Evolutionary conservation across 1,140 invertebrate genomes (phyloP).

Genomic region (Caenorhabditis tropicalis): DNA sequence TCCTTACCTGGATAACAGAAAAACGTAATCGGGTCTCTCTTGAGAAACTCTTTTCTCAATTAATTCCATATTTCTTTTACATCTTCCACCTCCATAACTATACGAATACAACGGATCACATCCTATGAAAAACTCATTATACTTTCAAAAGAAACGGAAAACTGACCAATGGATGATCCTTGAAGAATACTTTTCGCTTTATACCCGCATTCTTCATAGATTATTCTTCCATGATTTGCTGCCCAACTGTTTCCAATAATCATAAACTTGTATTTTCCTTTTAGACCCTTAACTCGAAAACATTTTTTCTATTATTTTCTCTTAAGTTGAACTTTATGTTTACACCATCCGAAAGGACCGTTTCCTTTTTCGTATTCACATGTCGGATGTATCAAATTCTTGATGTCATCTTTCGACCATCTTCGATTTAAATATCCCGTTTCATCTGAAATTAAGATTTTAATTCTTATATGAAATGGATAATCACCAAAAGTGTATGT

Average conservation of each 20-base stretch:
- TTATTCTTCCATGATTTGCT: not conserved
- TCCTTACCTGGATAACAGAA: not conserved
- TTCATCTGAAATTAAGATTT: too few relatives aligned
- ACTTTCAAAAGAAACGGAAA: not conserved
- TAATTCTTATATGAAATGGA: too few relatives aligned
- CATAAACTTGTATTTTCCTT: not conserved
- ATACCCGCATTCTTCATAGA: not conserved
- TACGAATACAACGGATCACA: not conserved
- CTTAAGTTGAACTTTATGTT: not conserved
- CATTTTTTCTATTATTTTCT: too few relatives aligned
- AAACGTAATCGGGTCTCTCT: not conserved
- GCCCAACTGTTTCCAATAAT: constrained; percentile 1
- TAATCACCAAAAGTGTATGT: not conserved
- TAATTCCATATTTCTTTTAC: not conserved
- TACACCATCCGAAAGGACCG: not conserved
- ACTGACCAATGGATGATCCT: not conserved
- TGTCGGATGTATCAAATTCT: too few relatives aligned
- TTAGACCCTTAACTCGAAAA: not conserved
- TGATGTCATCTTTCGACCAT: too few relatives aligned
- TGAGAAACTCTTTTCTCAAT: not conserved
- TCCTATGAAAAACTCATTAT: not conserved
- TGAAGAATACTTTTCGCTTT: not conserved
- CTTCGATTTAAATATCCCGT: too few relatives aligned
- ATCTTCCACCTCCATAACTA: not conserved
- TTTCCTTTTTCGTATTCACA: not conserved